Evolutionary conservation across 1,140 invertebrate species (phyloP).

Genomic region (Oncopodura yosiiana): DNA sequence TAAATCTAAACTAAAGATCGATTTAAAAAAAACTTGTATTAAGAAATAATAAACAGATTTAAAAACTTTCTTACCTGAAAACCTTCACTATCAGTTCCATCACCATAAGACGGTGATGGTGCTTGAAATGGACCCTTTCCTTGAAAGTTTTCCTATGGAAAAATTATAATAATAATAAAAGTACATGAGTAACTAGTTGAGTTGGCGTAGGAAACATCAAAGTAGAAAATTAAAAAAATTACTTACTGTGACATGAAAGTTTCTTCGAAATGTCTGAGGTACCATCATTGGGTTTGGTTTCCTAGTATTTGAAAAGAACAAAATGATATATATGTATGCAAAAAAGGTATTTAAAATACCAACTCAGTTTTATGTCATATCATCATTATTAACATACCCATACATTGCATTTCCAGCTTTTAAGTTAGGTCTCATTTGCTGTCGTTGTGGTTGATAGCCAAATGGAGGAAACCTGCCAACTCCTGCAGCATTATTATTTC

Average conservation of each 20-base stretch:
- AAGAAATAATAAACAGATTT: neutral
- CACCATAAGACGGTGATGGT: slow-evolving; percentile 14
- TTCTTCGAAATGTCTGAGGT: slow-evolving; percentile 25
- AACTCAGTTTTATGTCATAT: slow-evolving; percentile 1
- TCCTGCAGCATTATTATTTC: slow-evolving; percentile 20
- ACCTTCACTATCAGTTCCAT: slow-evolving; percentile 14
- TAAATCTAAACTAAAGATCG: neutral
- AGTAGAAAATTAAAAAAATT: neutral
- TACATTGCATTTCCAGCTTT: slow-evolving; percentile 31
- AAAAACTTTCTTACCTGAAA: slow-evolving; percentile 19
- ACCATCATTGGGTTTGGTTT: slow-evolving; percentile 35
- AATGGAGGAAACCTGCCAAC: slow-evolving; percentile 33
- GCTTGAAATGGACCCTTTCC: slow-evolving; percentile 30
- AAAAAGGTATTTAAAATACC: neutral
- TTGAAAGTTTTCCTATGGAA: too few relatives aligned
- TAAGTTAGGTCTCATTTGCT: slow-evolving; percentile 26
- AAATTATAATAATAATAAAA: too few relatives aligned
- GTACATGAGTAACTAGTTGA: too few relatives aligned
- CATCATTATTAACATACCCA: slow-evolving; percentile 18
- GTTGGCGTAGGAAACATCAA: neutral
- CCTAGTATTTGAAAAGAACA: slow-evolving; percentile 8
- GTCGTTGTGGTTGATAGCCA: slow-evolving; percentile 25
- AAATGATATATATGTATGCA: neutral
- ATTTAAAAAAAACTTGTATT: neutral
- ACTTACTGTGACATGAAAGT: neutral